These are phyloP conservation scores for Rhogogaster chlorosoma DNA, from an alignment of 2,888 invertebrate genomes.

Conservation along the genomic window DNA sequence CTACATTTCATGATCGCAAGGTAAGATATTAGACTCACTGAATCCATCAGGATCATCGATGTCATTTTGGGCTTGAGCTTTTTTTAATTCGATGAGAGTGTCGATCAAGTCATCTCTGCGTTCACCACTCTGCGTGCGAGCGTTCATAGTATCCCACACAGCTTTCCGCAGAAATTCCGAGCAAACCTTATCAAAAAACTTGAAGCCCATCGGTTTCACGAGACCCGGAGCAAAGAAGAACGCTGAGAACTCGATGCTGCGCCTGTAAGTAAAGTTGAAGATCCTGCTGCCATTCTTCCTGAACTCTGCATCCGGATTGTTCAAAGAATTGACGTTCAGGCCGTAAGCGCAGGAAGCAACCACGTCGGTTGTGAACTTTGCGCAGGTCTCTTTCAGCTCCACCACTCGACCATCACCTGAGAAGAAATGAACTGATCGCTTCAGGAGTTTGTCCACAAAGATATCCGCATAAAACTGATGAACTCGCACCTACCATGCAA, in stretches of 20 bases:
- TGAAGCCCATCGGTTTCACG: conserved; percentile 71
- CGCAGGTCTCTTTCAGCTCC: conserved; percentile 70
- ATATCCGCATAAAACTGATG: neutral
- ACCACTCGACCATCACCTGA: conserved; percentile 61
- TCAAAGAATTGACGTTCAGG: conserved; percentile 77
- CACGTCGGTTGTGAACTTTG: conserved; percentile 75
- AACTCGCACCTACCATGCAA: conserved; percentile 60
- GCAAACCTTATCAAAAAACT: conserved; percentile 73
- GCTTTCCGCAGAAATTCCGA: conserved; percentile 74
- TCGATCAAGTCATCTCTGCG: conserved; percentile 78
- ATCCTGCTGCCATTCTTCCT: conserved; percentile 76
- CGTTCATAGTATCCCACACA: conserved; percentile 76
- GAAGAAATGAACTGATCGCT: neutral
- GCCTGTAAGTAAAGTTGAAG: conserved; percentile 71
- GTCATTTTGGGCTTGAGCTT: conserved; percentile 58
- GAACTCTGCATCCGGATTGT: conserved; percentile 76
- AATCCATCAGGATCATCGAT: conserved; percentile 52
- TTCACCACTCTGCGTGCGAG: conserved; percentile 74
- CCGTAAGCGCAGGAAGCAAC: conserved; percentile 79
- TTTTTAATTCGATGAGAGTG: conserved; percentile 76
- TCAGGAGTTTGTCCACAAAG: neutral
- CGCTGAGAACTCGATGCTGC: conserved; percentile 73
- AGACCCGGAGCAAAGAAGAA: conserved; percentile 77
- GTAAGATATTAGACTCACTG: conserved; percentile 55
- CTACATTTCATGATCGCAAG: neutral